These are phyloP conservation scores for Hystrix cristata DNA, from an alignment of 2,113 vertebrate species.

Conservation along the genomic window DNA sequence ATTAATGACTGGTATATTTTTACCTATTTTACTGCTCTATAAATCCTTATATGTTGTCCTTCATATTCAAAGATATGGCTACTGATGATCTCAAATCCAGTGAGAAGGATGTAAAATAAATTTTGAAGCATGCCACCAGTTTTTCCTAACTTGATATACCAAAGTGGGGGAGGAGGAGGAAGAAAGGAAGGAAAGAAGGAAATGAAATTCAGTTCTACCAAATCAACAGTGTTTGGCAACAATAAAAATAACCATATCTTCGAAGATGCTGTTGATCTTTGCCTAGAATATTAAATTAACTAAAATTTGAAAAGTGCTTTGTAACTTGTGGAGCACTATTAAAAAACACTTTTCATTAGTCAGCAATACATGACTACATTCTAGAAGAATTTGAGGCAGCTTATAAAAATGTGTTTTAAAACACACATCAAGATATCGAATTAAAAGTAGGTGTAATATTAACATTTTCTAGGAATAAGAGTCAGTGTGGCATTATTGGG, in stretches of 20 bases:
- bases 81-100: not conserved
- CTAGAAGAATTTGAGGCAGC: constrained; percentile 28
- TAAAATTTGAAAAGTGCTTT: constrained; percentile 51
- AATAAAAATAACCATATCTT: constrained; percentile 42
- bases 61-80: constrained; percentile 9
- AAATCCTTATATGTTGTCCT: not conserved
- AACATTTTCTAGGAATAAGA: not conserved
- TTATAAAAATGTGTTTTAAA: constrained; percentile 44
- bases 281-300: constrained; percentile 58
- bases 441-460: constrained; percentile 34
- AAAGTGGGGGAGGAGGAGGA: not conserved
- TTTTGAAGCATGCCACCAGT: not conserved
- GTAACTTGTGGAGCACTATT: constrained; percentile 31
- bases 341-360: constrained; percentile 49
- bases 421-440: not conserved
- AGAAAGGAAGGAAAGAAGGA: not conserved
- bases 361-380: not conserved
- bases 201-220: constrained; percentile 27
- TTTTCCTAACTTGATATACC: not conserved
- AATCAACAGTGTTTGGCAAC: constrained; percentile 31
- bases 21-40: not conserved
- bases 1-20: constrained; percentile 10
- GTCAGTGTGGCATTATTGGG: not conserved
- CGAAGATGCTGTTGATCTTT: constrained; percentile 35
- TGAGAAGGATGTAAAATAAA: not conserved